Conservation (phyloP, 1,140 invertebrate genomes). For the Lepidurus arcticus region DNA sequence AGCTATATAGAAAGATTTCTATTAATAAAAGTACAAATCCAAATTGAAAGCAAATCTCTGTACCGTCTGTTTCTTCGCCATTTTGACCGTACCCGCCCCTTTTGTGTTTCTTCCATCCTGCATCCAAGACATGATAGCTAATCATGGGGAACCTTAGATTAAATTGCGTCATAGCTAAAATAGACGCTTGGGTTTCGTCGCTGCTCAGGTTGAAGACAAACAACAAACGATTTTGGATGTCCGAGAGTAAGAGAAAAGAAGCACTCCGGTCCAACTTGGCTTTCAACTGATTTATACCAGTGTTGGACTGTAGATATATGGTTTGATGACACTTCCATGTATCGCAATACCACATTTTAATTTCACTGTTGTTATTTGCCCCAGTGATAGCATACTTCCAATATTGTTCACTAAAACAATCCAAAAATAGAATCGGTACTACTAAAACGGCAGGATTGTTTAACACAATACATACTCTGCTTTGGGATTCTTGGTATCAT, state of each 20-base stretch:
- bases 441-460: constrained; percentile 11
- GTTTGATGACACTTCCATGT: constrained; percentile 88
- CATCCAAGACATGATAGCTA: constrained; percentile 25
- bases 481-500: constrained; percentile 76
- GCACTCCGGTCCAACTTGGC: constrained; percentile 74
- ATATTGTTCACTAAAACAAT: constrained; percentile 63
- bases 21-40: background rate
- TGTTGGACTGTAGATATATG: constrained; percentile 54
- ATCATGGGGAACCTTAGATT: constrained; percentile 26
- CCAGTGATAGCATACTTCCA: constrained; percentile 93
- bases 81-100: background rate
- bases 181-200: background rate
- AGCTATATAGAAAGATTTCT: constrained; percentile 37
- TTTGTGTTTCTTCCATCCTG: background rate
- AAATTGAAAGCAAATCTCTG: background rate
- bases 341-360: constrained; percentile 92
- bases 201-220: constrained; percentile 29
- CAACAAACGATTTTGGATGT: constrained; percentile 58
- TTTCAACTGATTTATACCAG: constrained; percentile 52
- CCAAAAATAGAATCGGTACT: constrained; percentile 30
- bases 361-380: constrained; percentile 76
- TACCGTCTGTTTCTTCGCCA: constrained; percentile 16
- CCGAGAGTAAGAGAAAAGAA: constrained; percentile 74
- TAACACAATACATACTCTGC: constrained; percentile 63
- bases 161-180: constrained; percentile 22